Base-by-base conservation (phyloP, 2,113 vertebrate genomes). In the Myanophis thanlyinensis region DNA sequence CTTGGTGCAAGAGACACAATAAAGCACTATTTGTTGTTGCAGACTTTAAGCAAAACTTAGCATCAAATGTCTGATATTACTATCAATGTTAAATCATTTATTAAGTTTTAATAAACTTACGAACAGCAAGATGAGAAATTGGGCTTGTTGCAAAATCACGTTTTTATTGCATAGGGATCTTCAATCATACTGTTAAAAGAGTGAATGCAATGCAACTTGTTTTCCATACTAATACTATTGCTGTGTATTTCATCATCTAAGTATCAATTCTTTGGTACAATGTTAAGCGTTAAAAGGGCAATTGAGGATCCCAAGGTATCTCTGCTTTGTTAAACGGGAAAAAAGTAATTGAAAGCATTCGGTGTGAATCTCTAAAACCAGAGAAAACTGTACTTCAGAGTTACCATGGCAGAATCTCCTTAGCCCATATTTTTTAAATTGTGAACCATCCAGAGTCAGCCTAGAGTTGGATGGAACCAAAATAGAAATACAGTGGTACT, bases 171-270 rank as follows among this genome's bases (percentile, higher is more conserved):
- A 87, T 92, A 53, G 30, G 23, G 5, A 51, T 35, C 48, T n/a
- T n/a, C 35, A 44, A 40, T 27, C 35, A 20, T 15, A 7, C 30
- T 5, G 18, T 52, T 3, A 59, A 27, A 27, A 12, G 11, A 48
- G 7, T 9, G 12, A 44, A 48, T 46, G 5, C 11, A 73, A 1
- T 87, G 53, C 18, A 15, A 0, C 48, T 46, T 85, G 86, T 87
- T 93, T 92, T 84, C 3, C 0, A 48, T 53, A 67, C 15, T 4
- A 30, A 90, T 80, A 15, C 49, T 87, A 89, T 92, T 56, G 80
- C 90, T 0, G 5, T 0, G 0, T 1, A 15, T 94, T 95, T 93
- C 93, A 94, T 92, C 95, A 93, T 18, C 93, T 88, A 35, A 27
- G 20, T 91, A 46, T n/a, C 87, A 91, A 49, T 53, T 12, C 35